Evolutionary conservation across 2,113 vertebrate genomes (phyloP).

Genomic region (Marmota monax): DNA sequence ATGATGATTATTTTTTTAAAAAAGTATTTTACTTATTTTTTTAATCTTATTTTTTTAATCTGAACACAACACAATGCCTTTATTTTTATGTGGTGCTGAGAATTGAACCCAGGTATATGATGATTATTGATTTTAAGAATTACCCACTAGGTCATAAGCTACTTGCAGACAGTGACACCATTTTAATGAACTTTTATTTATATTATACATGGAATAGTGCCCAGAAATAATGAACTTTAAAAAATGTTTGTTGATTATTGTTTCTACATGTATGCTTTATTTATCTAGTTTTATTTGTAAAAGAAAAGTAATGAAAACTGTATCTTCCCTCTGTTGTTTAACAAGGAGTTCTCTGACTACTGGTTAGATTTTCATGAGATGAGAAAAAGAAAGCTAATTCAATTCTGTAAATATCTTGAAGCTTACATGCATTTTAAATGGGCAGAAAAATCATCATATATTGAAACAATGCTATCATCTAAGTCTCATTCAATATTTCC

Average conservation of each 20-base stretch:
- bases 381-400: not conserved
- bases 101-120: not conserved
- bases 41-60: too few species aligned
- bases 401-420: not conserved
- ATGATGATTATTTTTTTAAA: not conserved
- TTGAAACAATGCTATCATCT: not conserved
- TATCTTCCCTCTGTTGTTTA: not conserved
- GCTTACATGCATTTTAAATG: not conserved
- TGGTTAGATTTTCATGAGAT: constrained; percentile 32
- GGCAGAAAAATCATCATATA: not conserved
- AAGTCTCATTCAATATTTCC: not conserved
- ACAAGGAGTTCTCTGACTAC: not conserved
- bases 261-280: not conserved
- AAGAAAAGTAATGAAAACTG: not conserved
- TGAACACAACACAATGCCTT: too few species aligned
- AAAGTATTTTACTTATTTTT: too few species aligned
- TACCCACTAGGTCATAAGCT: not conserved
- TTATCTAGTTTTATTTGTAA: not conserved
- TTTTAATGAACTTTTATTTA: constrained; percentile 6
- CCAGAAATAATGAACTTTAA: not conserved
- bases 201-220: not conserved
- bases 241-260: not conserved
- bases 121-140: constrained; percentile 37
- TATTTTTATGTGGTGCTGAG: too few species aligned
- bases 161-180: not conserved